A percentile compares a stretch with the other conserved stretches of the same genome.
Conservation (phyloP, 2,113 vertebrate species). For the Microcebus lehilahytsara region DNA sequence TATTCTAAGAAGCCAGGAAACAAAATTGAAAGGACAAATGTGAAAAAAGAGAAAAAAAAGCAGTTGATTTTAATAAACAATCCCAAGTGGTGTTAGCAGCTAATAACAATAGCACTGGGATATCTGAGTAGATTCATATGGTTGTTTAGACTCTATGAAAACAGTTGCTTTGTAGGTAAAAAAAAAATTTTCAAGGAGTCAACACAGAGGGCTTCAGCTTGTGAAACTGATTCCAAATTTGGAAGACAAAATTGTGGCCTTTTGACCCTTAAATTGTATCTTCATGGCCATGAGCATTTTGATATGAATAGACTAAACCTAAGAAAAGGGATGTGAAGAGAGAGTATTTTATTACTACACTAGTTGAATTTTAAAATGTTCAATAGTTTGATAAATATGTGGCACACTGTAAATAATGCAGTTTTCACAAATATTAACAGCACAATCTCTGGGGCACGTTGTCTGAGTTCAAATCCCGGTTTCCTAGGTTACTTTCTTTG, state of each 20-base stretch:
- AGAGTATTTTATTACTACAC: neutral
- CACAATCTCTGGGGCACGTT: neutral
- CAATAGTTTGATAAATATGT: neutral
- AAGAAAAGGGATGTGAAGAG: neutral
- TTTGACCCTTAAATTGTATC: constrained; percentile 13
- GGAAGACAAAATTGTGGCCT: neutral
- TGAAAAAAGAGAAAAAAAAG: neutral
- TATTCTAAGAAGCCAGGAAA: neutral
- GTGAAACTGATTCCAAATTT: neutral
- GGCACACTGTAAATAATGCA: neutral
- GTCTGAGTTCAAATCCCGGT: neutral
- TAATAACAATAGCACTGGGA: neutral
- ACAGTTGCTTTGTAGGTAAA: neutral
- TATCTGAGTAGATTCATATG: neutral
- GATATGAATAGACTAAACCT: constrained; percentile 5
- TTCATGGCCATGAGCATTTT: neutral
- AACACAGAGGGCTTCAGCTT: neutral
- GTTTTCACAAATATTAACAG: neutral
- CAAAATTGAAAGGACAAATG: constrained; percentile 51
- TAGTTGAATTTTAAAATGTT: constrained; percentile 4
- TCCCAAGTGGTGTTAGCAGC: neutral
- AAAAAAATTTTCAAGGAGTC: neutral
- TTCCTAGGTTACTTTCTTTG: neutral
- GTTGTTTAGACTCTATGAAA: neutral
- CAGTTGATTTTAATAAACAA: neutral